Percentiles rank a stretch among this genome's conserved stretches.
These are phyloP conservation scores for Cataglyphis rosenhaueri DNA, from an alignment of 2,888 invertebrate genomes.

Conservation along the genomic window DNA sequence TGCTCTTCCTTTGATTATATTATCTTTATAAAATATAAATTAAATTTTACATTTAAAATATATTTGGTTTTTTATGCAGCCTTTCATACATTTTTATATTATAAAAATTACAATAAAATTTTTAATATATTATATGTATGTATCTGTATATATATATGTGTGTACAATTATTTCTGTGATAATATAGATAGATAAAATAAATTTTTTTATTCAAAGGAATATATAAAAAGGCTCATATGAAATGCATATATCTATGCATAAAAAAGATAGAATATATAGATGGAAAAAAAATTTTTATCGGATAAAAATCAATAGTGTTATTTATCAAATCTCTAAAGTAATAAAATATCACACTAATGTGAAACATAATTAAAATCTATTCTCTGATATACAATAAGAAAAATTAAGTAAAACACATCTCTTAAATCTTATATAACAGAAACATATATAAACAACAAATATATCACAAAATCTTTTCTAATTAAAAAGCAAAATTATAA, in stretches of 20 bases:
- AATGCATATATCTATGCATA: neutral
- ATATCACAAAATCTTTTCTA: neutral
- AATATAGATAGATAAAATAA: neutral
- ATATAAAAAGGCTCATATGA: neutral
- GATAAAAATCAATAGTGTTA: neutral
- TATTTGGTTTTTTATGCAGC: neutral
- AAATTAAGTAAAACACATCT: neutral
- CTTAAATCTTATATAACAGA: neutral
- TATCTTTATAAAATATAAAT: conserved; percentile 20
- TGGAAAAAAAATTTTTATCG: neutral
- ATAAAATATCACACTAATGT: neutral
- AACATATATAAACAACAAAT: neutral
- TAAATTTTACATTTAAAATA: conserved; percentile 10
- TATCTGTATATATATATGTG: neutral
- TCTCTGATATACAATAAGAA: neutral
- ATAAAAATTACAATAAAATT: neutral
- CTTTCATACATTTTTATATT: neutral
- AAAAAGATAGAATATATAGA: neutral
- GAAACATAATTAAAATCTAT: neutral
- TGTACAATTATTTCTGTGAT: neutral
- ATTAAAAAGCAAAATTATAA: neutral
- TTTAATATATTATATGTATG: neutral
- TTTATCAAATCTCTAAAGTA: neutral
- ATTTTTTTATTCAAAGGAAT: neutral
- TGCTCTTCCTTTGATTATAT: conserved; percentile 33